Conservation (phyloP, 2,113 vertebrate genomes). For the Sorex fumeus region DNA sequence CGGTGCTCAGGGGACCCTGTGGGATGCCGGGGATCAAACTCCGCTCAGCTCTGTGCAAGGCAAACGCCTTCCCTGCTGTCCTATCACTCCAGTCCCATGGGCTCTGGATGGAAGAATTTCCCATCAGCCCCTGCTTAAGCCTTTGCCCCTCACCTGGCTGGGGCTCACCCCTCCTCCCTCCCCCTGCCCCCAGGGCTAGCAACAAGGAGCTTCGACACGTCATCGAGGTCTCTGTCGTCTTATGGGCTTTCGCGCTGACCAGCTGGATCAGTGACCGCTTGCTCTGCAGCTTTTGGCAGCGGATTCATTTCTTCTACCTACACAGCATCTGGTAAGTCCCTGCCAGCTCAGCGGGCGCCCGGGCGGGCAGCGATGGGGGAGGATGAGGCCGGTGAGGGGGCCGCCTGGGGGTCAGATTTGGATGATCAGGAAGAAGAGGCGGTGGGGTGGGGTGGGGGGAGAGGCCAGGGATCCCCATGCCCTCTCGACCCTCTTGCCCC, state of each 20-base stretch:
- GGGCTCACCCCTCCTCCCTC: not conserved
- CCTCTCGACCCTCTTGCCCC: accelerated
- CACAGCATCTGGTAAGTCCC: constrained; percentile 95
- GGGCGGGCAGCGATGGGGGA: not conserved
- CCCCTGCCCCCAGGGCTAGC: constrained; percentile 87
- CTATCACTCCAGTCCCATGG: too few species aligned
- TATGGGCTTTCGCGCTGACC: constrained; percentile 93
- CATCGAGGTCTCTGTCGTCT: constrained; percentile 86
- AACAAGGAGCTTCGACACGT: constrained; percentile 88
- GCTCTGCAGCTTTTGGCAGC: constrained; percentile 94
- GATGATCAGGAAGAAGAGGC: not conserved
- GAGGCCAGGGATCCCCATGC: accelerated
- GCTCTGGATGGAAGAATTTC: not conserved
- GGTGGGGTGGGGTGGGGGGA: too few species aligned
- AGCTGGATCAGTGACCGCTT: constrained; percentile 96
- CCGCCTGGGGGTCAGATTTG: not conserved
- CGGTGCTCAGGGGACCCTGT: too few species aligned
- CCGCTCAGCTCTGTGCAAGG: too few species aligned
- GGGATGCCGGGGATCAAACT: too few species aligned
- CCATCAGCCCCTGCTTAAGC: not conserved
- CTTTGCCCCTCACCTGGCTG: not conserved
- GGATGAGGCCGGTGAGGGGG: not conserved
- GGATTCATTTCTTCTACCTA: constrained; percentile 94
- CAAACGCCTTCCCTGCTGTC: too few species aligned
- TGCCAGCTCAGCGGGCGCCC: not conserved